Percentiles rank a stretch among this genome's conserved stretches.
phyloP scores from a whole-genome alignment of 2,888 invertebrate species.

The Agrotis exclamationis region DNA sequence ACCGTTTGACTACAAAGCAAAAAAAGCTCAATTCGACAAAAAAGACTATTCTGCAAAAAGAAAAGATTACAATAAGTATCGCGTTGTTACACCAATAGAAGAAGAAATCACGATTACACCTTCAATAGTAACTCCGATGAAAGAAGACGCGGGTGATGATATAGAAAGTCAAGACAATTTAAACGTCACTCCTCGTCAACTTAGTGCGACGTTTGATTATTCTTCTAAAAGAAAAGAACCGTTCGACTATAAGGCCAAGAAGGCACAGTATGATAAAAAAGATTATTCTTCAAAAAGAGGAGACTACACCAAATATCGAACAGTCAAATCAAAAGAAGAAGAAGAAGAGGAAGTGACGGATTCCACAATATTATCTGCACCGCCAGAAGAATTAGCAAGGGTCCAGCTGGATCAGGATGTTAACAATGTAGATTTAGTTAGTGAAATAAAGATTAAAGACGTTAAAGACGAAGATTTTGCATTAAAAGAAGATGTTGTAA shows the following conservation, averaged over 20 bases:
- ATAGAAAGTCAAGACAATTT: not conserved
- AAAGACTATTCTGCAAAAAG: conserved; percentile 37
- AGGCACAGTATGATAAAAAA: conserved; percentile 60
- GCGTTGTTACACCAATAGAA: not conserved
- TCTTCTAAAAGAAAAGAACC: conserved; percentile 37
- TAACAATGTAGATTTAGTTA: conserved; percentile 35
- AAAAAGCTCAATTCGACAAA: conserved; percentile 31
- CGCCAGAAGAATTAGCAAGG: conserved; percentile 28
- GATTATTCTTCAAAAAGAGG: conserved; percentile 50
- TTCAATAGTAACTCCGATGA: not conserved
- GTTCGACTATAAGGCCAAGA: conserved; percentile 66
- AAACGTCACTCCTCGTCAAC: conserved; percentile 11
- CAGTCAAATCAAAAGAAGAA: conserved; percentile 6
- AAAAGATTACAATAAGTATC: conserved; percentile 41
- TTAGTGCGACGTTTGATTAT: conserved; percentile 33
- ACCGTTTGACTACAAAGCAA: conserved; percentile 41
- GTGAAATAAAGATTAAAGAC: conserved; percentile 20
- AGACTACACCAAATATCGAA: conserved; percentile 45
- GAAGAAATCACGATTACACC: not conserved
- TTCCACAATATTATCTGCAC: conserved; percentile 2
- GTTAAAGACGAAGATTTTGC: conserved; percentile 2
- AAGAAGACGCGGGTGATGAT: not conserved
- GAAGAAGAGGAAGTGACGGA: conserved; percentile 5
- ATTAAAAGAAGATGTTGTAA: not conserved
- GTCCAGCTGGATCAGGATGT: conserved; percentile 36